These are phyloP conservation scores for Adoxophyes honmai DNA, from an alignment of 1,140 invertebrate genomes.

Conservation along the genomic window DNA sequence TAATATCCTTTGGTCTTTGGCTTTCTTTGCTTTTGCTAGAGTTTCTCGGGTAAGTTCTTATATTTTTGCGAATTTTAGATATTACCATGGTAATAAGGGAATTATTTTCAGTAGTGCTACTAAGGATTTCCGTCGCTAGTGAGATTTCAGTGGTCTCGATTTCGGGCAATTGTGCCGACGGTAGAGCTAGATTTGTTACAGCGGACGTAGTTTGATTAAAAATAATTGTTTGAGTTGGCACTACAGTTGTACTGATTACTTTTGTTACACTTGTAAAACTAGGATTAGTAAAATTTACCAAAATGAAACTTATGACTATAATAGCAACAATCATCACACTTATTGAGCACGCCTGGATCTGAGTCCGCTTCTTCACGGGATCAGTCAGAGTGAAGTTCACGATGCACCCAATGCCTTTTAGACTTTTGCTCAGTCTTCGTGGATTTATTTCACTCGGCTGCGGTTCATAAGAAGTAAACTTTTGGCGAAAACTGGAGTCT, in stretches of 20 bases:
- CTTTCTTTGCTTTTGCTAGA: constrained; percentile 34
- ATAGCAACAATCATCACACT: constrained; percentile 70
- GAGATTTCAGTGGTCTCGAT: constrained; percentile 21
- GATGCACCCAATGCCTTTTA: constrained; percentile 69
- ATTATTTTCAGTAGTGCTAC: constrained; percentile 27
- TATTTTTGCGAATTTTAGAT: constrained; percentile 63
- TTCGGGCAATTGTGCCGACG: constrained; percentile 25
- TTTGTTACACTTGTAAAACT: constrained; percentile 49
- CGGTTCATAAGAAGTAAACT: constrained; percentile 54
- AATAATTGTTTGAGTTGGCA: constrained; percentile 55
- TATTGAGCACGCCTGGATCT: constrained; percentile 72
- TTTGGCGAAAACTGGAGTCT: constrained; percentile 53
- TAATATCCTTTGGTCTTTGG: constrained; percentile 47
- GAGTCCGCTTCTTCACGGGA: constrained; percentile 60
- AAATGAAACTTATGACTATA: constrained; percentile 67
- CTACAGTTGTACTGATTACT: constrained; percentile 58
- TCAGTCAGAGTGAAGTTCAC: constrained; percentile 65
- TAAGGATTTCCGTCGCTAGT: constrained; percentile 16
- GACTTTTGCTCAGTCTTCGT: constrained; percentile 63
- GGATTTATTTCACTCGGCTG: constrained; percentile 33
- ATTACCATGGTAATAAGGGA: constrained; percentile 41
- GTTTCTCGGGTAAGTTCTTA: constrained; percentile 59
- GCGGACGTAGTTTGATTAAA: constrained; percentile 51
- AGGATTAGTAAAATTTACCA: constrained; percentile 65
- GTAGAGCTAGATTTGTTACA: constrained; percentile 38